These are phyloP conservation scores for Clupea harengus DNA, from an alignment of 2,113 vertebrate species.

Conservation along the genomic window DNA sequence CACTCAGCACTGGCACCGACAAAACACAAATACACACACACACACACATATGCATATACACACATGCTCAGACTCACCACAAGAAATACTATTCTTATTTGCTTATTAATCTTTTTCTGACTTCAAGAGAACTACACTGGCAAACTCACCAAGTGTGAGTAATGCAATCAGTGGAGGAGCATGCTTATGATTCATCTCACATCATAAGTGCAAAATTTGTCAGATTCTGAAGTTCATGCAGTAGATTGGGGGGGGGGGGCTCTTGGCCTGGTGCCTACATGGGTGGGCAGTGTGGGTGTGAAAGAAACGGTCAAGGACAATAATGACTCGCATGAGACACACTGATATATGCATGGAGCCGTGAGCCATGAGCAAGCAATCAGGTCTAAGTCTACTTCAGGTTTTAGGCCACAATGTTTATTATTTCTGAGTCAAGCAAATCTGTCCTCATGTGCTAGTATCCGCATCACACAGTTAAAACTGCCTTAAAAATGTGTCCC, in stretches of 20 bases:
- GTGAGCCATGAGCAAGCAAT: no score
- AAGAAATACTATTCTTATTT: no score
- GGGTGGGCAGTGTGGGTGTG: neutral
- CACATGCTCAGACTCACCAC: neutral
- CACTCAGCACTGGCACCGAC: neutral
- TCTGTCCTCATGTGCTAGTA: no score
- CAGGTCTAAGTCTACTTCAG: neutral
- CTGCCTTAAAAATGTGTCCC: no score
- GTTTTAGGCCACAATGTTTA: no score
- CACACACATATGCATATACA: neutral
- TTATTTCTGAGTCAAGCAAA: no score
- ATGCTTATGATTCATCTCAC: neutral
- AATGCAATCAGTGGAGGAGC: neutral
- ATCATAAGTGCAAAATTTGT: neutral
- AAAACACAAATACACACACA: constrained; percentile 12
- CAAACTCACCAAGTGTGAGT: neutral
- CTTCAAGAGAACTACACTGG: neutral
- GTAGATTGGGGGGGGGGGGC: neutral
- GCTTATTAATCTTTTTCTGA: no score
- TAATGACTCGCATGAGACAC: neutral
- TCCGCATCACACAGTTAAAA: no score
- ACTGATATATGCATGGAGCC: neutral
- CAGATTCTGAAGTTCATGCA: neutral
- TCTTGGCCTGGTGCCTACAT: neutral
- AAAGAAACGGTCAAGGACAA: no score